Evolutionary conservation across 2,797 vertebrate species (phyloP).

Genomic region (Diplodus sargus): DNA sequence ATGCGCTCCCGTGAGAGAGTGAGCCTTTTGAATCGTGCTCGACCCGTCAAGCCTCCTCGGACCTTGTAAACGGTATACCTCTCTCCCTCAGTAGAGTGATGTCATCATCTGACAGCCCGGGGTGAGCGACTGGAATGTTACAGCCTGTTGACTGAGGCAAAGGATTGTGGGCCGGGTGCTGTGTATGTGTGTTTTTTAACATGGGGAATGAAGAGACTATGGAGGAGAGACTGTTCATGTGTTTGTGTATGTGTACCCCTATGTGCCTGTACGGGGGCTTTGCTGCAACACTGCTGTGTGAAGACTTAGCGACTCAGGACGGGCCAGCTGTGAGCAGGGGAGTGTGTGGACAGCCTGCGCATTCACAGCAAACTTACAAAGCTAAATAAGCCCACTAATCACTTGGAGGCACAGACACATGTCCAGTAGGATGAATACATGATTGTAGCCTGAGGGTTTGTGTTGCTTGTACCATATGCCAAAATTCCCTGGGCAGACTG

Average conservation of each 20-base stretch:
- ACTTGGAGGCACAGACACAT: slow-evolving; percentile 40
- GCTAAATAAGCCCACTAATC: slow-evolving; percentile 60
- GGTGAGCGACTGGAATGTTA: slow-evolving; percentile 68
- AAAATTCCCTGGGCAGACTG: slow-evolving; percentile 30
- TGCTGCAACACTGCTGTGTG: slow-evolving; percentile 70
- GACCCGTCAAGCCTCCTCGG: slow-evolving; percentile 29
- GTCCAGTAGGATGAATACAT: slow-evolving; percentile 41
- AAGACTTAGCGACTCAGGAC: slow-evolving; percentile 58
- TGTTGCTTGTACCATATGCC: slow-evolving; percentile 8
- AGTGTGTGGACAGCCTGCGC: slow-evolving; percentile 46
- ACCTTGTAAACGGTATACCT: slow-evolving; percentile 52
- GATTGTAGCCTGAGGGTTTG: slow-evolving; percentile 21
- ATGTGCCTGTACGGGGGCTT: slow-evolving; percentile 49
- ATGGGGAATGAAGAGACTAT: slow-evolving; percentile 48
- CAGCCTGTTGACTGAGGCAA: slow-evolving; percentile 69
- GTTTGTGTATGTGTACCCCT: slow-evolving; percentile 51
- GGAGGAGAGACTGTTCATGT: slow-evolving; percentile 33
- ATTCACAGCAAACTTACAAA: slow-evolving; percentile 76
- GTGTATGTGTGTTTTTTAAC: slow-evolving; percentile 53
- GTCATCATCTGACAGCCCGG: slow-evolving; percentile 58
- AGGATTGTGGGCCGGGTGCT: slow-evolving; percentile 58
- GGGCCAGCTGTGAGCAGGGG: slow-evolving; percentile 68
- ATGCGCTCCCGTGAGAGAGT: background rate
- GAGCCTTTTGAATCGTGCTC: slow-evolving; percentile 32
- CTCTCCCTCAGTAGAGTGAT: slow-evolving; percentile 56